A percentile compares a stretch with the other conserved stretches of the same genome.
These are phyloP conservation scores for Cavia aperea DNA, from an alignment of 2,113 vertebrate genomes.

Conservation along the genomic window DNA sequence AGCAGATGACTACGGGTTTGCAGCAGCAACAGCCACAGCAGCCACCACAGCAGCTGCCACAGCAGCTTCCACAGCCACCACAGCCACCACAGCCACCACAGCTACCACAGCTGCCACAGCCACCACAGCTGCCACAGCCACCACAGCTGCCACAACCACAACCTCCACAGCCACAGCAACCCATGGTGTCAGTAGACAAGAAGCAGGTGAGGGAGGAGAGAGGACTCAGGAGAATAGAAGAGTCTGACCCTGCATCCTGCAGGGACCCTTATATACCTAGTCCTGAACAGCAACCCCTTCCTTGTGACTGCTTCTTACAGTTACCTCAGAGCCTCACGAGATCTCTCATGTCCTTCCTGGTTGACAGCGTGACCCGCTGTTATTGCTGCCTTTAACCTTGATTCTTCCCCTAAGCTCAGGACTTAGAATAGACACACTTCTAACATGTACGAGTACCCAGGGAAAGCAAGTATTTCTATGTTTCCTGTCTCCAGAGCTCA, in stretches of 20 bases:
- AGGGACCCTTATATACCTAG: background rate
- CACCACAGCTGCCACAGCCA: background rate
- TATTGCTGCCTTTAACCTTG: background rate
- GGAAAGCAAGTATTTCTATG: background rate
- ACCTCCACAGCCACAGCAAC: background rate
- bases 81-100: background rate
- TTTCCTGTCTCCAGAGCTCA: background rate
- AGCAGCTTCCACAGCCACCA: background rate
- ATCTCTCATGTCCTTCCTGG: background rate
- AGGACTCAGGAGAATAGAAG: background rate
- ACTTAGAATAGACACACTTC: background rate
- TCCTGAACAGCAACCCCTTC: background rate
- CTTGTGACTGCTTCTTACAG: background rate
- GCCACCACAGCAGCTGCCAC: background rate
- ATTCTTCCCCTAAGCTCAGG: background rate
- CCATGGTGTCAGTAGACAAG: background rate
- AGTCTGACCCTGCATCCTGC: background rate
- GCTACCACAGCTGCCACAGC: background rate
- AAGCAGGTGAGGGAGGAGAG: no score
- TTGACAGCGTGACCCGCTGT: background rate
- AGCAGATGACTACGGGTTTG: background rate
- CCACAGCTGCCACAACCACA: background rate
- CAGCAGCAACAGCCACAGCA: background rate
- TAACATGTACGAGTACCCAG: rapidly evolving
- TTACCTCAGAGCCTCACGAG: background rate